Base-by-base conservation (phyloP, 2,113 vertebrate genomes). In the Rhagologus leucostigma region DNA sequence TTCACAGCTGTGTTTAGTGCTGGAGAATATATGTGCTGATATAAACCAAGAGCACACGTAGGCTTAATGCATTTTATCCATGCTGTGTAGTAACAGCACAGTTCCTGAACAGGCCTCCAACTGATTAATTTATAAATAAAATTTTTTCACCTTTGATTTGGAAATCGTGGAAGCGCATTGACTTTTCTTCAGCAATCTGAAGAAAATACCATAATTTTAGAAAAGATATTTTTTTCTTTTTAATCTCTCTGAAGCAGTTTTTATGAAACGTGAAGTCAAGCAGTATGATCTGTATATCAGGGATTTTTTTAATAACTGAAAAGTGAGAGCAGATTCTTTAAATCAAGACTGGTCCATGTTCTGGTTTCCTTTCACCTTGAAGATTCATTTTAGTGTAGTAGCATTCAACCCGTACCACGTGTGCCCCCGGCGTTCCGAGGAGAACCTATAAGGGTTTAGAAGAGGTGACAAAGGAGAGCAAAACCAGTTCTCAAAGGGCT, bases 1-100 rank as follows among this genome's bases (percentile, higher is more conserved):
- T 80, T 81, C 80, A 69, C 95, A 96, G 95, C 95, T 96, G 90
- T 90, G 90, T 95, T 93, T 95, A 89, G 83, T 47, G 46, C 64
- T 94, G 82, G 52, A 81, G 79, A 84, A 95, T 94, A 60, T 74
- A 85, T 78, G 41, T 88, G 55, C 78, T 94, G 79, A 94, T 93
- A 92, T 71, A 90, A 94, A 91, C 75, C 64, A 77, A 96, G 79
- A 74, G 75, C 33, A 90, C 27, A 37, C 17, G 1, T 3, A 83
- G 71, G 64, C 47, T 52, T 90, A 91, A 93, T 63, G 52, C 7
- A 56, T 94, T 85, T 85, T 64, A 53, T 59, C 39, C 19, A 0
- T 59, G 24, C 13, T 62, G 2, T 63, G 24, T 16, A 55, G 46
- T 62, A 87, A 85, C 14, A 87, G 33, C 47, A 44, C 19, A 62